Evolutionary conservation across 1,140 invertebrate genomes (phyloP).

Genomic region (Chionoecetes opilio): DNA sequence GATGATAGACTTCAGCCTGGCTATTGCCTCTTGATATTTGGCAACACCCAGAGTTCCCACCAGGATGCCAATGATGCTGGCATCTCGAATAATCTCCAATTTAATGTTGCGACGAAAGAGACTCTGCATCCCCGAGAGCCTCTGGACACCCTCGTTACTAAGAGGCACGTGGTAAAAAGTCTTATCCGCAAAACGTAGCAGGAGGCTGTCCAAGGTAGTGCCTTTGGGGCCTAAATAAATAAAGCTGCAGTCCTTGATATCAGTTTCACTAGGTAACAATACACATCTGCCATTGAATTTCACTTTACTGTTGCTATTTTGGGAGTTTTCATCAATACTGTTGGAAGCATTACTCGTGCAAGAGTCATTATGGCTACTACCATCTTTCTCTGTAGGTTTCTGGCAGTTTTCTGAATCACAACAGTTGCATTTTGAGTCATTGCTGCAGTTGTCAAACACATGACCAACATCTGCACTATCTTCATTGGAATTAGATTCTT

Average conservation of each 20-base stretch:
- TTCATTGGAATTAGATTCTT: too few species aligned
- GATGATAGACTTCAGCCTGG: conserved; percentile 89
- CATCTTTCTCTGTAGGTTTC: background rate
- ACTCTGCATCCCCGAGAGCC: conserved; percentile 81
- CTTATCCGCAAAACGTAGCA: conserved; percentile 84
- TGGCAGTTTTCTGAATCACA: background rate
- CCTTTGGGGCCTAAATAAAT: conserved; percentile 86
- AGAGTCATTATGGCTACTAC: background rate
- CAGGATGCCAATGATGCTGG: conserved; percentile 93
- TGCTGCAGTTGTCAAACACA: background rate
- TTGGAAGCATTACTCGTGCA: background rate
- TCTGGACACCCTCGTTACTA: conserved; percentile 76
- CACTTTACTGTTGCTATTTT: background rate
- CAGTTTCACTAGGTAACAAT: conserved; percentile 79
- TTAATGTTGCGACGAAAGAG: conserved; percentile 92
- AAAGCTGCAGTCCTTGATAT: conserved; percentile 84
- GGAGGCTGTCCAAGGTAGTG: conserved; percentile 85
- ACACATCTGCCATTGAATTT: conserved; percentile 79
- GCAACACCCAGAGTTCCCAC: conserved; percentile 93
- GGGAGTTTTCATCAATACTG: background rate
- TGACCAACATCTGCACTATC: background rate
- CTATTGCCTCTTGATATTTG: conserved; percentile 91
- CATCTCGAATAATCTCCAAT: conserved; percentile 95
- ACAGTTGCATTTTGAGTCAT: background rate
- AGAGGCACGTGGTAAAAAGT: conserved; percentile 84